Evolutionary conservation across 2,113 vertebrate species (phyloP).

Genomic region (Oceanites oceanicus): DNA sequence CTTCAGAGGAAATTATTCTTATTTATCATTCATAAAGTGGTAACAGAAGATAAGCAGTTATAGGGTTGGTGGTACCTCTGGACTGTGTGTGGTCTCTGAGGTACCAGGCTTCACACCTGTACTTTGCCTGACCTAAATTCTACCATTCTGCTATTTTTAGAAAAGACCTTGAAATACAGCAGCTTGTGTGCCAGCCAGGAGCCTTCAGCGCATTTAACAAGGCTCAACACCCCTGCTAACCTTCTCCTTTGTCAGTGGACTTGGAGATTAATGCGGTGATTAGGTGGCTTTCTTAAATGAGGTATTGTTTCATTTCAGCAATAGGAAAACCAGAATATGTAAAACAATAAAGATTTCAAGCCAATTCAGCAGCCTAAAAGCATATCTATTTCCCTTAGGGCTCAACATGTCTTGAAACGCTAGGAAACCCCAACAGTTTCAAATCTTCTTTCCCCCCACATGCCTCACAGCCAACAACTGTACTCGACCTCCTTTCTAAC

Average conservation of each 20-base stretch:
- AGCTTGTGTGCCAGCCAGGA: slow-evolving; percentile 12
- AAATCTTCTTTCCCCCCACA: not conserved
- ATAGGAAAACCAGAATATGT: slow-evolving; percentile 24
- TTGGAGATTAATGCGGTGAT: not conserved
- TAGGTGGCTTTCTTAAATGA: slow-evolving; percentile 19
- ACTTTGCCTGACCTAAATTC: slow-evolving; percentile 3
- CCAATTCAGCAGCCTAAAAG: not conserved
- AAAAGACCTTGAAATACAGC: not conserved
- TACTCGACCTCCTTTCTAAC: not conserved
- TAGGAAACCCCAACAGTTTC: not conserved
- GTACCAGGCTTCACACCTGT: not conserved
- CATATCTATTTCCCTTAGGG: not conserved
- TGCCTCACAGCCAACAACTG: not conserved
- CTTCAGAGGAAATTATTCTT: not conserved
- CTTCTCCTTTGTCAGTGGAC: not conserved
- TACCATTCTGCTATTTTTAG: slow-evolving; percentile 22
- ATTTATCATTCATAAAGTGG: not conserved
- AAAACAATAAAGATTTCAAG: slow-evolving; percentile 29
- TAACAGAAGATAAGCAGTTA: not conserved
- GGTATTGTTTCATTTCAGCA: slow-evolving; percentile 50
- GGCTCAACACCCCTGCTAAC: not conserved
- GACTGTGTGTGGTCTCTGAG: not conserved
- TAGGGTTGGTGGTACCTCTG: not conserved
- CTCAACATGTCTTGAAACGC: not conserved
- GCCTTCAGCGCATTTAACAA: not conserved